Evolutionary conservation across 1,140 invertebrate species (phyloP), one percentile per base, ranked within the genome.

Genomic region (Globodera ellingtonae): DNA sequence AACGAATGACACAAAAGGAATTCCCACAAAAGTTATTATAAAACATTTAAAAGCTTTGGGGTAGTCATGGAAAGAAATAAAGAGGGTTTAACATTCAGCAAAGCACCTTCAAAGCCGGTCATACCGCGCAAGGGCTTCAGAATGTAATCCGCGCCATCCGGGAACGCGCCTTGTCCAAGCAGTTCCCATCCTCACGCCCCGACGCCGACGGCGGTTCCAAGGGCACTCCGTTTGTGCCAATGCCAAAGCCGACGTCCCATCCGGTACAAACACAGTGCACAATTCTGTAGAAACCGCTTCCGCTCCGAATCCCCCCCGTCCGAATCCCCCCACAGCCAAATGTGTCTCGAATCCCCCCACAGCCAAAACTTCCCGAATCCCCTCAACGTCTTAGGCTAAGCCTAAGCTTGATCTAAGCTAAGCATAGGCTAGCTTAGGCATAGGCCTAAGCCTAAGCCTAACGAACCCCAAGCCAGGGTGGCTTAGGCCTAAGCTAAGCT

Each of bases 91-190:
- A 52, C 71, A 9, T 88, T 72, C 69, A 87, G 86, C 86, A 85
- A 78, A 52, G 50, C 44, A 75, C 84, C 18, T 88, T 89, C 75
- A 81, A 84, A 79, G 50, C 79, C 48, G 72, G 78, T 44, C 72
- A 85, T 24, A 88, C 87, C 67, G 76, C 79, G 21, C 75, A 86
- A 77, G 87, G 83, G 7, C 77, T 88, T n/a, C 73, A 70, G 4
- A 89, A 89, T 67, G 86, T 88, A 70, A 69, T 88, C 9, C 84
- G 86, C 75, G 78, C 78, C n/a, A 86, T 84, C 18, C 87, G 86
- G 81, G 83, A 89, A 8, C 80, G 72, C 44, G 79, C 87, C 18
- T 70, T 86, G 0, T 72, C 83, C 5, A 88, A 88, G 75, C 86
- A 89, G 79, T 82, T 81, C 44, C 73, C 69, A 47, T 79, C 75